Percentiles rank a stretch among this genome's conserved stretches.
These are phyloP conservation scores for Aleiodes leptofemur DNA, from an alignment of 2,888 invertebrate species.

Conservation along the genomic window DNA sequence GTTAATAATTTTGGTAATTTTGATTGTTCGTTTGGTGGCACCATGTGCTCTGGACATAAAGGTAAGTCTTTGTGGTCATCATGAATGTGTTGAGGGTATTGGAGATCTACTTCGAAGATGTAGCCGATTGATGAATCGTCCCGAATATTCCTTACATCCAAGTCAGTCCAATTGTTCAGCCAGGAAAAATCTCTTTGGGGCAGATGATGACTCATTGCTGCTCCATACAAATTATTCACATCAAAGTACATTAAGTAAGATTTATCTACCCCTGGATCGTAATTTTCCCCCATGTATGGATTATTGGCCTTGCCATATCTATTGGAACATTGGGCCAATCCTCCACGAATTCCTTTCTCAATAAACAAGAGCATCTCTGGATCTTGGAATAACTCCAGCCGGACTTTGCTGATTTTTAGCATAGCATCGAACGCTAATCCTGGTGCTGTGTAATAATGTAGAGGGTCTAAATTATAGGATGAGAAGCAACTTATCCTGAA, in stretches of 20 bases:
- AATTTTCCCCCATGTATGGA: conserved; percentile 63
- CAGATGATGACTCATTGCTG: conserved; percentile 41
- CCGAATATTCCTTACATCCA: conserved; percentile 12
- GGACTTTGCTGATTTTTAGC: conserved; percentile 56
- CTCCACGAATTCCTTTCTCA: conserved; percentile 50
- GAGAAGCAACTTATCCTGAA: conserved; percentile 59
- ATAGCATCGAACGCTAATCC: not conserved
- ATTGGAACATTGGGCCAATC: conserved; percentile 64
- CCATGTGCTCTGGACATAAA: conserved; percentile 57
- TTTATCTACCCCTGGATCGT: conserved; percentile 55
- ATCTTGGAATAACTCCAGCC: conserved; percentile 59
- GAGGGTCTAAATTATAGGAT: conserved; percentile 64
- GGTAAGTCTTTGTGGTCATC: conserved; percentile 56
- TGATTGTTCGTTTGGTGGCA: not conserved
- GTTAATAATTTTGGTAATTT: conserved; percentile 57
- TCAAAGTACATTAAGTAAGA: conserved; percentile 48
- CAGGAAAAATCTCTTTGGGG: conserved; percentile 60
- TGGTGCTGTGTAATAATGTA: conserved; percentile 67
- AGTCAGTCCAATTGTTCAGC: conserved; percentile 53
- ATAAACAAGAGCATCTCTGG: conserved; percentile 66
- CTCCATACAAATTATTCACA: conserved; percentile 48
- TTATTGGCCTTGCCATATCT: conserved; percentile 68
- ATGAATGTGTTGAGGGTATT: conserved; percentile 56
- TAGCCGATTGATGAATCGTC: conserved; percentile 61
- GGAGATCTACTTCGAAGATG: conserved; percentile 67